These are phyloP conservation scores for Cryptus armator DNA, from an alignment of 2,888 invertebrate genomes.

Conservation along the genomic window DNA sequence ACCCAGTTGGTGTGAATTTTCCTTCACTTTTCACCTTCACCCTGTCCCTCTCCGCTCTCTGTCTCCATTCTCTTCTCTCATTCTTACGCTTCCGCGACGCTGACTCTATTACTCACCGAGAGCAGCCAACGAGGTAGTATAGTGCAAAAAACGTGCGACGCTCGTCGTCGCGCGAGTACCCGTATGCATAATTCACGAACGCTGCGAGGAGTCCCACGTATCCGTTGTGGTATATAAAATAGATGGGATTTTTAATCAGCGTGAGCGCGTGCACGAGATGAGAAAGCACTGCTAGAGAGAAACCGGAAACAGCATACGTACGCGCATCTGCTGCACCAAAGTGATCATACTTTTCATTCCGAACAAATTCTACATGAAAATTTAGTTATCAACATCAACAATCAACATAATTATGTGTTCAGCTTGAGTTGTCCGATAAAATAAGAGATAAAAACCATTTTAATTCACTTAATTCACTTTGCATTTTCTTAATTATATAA, in stretches of 20 bases:
- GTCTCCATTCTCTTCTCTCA: not conserved
- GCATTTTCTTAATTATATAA: no score
- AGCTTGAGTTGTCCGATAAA: no score
- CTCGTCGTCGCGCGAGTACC: constrained; percentile 25
- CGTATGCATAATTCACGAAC: constrained; percentile 41
- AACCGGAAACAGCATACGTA: not conserved
- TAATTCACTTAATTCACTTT: no score
- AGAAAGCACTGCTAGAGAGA: not conserved
- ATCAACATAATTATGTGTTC: no score
- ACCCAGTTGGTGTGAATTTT: constrained; percentile 6
- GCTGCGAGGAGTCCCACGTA: not conserved
- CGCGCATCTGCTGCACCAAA: constrained; percentile 1
- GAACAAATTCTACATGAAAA: not conserved
- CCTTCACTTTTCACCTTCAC: not conserved
- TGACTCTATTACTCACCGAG: constrained; percentile 24
- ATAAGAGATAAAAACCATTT: no score
- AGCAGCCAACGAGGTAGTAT: not conserved
- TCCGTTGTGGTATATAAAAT: constrained; percentile 19
- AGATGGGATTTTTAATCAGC: constrained; percentile 48
- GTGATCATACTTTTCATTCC: not conserved
- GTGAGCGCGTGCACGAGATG: not conserved
- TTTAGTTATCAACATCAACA: not conserved
- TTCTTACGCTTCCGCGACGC: constrained; percentile 3
- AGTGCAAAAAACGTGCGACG: constrained; percentile 2
- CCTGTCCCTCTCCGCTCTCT: not conserved